These are phyloP conservation scores for Arothron firmamentum DNA, from an alignment of 2,113 vertebrate species.

Conservation along the genomic window DNA sequence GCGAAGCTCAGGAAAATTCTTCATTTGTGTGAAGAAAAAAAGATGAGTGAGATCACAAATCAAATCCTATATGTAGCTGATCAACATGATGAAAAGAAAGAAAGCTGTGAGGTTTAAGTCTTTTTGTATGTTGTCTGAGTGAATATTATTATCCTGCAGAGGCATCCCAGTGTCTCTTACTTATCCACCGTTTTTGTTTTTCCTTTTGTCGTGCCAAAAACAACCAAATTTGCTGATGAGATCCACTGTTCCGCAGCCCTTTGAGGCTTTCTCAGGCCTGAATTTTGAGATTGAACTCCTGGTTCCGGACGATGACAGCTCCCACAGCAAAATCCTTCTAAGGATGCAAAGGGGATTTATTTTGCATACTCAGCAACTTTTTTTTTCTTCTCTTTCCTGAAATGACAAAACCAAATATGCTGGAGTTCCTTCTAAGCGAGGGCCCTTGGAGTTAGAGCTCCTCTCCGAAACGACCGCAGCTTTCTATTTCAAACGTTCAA, in stretches of 20 bases:
- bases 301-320: constrained; percentile 50
- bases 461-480: constrained; percentile 57
- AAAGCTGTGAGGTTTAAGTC: background rate
- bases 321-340: constrained; percentile 30
- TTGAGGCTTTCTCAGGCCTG: constrained; percentile 29
- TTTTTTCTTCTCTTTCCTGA: constrained; percentile 66
- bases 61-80: background rate
- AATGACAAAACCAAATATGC: constrained; percentile 41
- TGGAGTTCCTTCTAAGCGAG: constrained; percentile 25
- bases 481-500: constrained; percentile 71
- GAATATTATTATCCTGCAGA: background rate
- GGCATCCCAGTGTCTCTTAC: background rate
- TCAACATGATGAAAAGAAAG: constrained; percentile 13
- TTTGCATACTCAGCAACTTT: constrained; percentile 57
- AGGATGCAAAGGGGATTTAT: constrained; percentile 16
- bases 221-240: constrained; percentile 41
- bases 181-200: background rate
- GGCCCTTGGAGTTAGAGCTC: constrained; percentile 23
- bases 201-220: constrained; percentile 36
- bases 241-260: constrained; percentile 30
- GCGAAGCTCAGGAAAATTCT: constrained; percentile 16
- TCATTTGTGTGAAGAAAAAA: constrained; percentile 6
- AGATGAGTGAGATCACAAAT: background rate
- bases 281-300: constrained; percentile 57
- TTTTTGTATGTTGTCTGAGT: background rate